A percentile compares a stretch with the other conserved stretches of the same genome.
Conservation (phyloP, 2,113 vertebrate genomes). For the Clarias gariepinus region DNA sequence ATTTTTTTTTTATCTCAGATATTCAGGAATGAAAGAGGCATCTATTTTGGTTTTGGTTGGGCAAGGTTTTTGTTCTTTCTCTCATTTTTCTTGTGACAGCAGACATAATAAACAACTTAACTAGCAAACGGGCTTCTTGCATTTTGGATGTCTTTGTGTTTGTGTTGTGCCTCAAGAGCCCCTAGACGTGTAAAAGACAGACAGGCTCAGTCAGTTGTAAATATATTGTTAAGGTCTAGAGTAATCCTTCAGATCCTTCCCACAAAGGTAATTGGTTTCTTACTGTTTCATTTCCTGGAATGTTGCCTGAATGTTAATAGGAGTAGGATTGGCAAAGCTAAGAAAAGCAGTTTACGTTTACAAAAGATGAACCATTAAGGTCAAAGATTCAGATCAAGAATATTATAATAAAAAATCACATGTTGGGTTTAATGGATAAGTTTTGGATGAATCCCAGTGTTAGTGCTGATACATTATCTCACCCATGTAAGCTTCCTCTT, state of each 20-base stretch:
- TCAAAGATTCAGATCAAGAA: background rate
- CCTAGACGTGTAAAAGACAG: constrained; percentile 61
- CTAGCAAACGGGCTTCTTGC: constrained; percentile 52
- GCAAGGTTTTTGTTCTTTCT: constrained; percentile 29
- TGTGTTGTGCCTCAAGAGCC: constrained; percentile 63
- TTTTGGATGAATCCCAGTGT: background rate
- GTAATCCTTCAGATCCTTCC: constrained; percentile 50
- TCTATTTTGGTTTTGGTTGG: constrained; percentile 40
- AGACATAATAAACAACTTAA: constrained; percentile 75
- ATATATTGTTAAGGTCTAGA: constrained; percentile 55
- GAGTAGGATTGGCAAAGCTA: background rate
- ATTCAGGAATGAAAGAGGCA: constrained; percentile 54
- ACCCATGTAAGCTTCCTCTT: background rate
- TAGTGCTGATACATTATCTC: background rate
- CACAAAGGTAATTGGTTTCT: constrained; percentile 44
- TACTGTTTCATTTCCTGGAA: constrained; percentile 33
- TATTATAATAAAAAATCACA: background rate
- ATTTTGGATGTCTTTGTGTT: constrained; percentile 58
- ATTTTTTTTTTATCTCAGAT: constrained; percentile 59
- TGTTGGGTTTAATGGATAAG: background rate
- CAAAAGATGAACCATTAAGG: background rate
- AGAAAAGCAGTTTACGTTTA: background rate
- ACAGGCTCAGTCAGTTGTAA: constrained; percentile 54
- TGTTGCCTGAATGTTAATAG: constrained; percentile 29
- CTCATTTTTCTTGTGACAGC: constrained; percentile 59